Evolutionary conservation across 1,140 invertebrate genomes (phyloP).

Genomic region (Zaprionus taronus): DNA sequence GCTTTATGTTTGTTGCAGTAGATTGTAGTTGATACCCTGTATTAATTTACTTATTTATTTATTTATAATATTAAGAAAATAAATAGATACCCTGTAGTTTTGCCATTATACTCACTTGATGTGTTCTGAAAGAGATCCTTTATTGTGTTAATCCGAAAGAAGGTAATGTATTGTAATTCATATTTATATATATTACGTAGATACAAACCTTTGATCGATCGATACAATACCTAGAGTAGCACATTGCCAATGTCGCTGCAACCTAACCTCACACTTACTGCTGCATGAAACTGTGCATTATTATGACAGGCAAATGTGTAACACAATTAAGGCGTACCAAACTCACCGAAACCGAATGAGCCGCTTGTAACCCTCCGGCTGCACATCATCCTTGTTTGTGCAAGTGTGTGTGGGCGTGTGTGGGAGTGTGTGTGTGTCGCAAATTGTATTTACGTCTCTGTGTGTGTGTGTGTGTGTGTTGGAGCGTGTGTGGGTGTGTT

Average conservation of each 20-base stretch:
- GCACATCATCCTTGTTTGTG: slow-evolving; percentile 4
- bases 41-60: no score
- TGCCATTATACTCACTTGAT: no score
- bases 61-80: no score
- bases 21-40: no score
- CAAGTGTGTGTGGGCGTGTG: neutral
- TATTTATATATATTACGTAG: neutral
- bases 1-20: no score
- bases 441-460: slow-evolving; percentile 12
- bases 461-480: slow-evolving; percentile 1
- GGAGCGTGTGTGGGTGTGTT: neutral
- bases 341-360: slow-evolving; percentile 13
- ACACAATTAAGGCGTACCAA: slow-evolving; percentile 61
- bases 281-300: slow-evolving; percentile 11
- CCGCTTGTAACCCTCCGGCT: neutral
- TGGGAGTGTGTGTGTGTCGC: neutral
- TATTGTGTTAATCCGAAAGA: neutral
- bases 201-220: neutral
- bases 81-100: neutral
- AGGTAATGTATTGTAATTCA: neutral
- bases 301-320: slow-evolving; percentile 52
- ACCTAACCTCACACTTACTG: neutral
- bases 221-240: neutral
- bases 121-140: neutral
- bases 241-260: neutral